Evolutionary conservation across 2,888 invertebrate genomes (phyloP), one percentile per base, ranked within the genome.

Genomic region (Watsonalla cultraria): DNA sequence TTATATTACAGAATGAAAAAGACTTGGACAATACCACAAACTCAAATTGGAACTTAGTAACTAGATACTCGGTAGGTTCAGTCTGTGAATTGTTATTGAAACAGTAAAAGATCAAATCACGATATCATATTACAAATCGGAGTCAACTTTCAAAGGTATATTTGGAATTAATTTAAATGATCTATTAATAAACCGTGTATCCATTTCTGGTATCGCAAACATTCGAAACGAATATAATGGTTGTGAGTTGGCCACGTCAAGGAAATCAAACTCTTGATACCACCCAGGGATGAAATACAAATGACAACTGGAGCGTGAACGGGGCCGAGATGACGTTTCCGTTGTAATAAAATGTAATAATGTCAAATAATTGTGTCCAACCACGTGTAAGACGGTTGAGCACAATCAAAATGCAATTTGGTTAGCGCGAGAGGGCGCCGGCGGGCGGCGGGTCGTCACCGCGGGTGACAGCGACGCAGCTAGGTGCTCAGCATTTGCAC

Each of bases 381-480:
- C 82, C 79, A 76, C 78, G 82, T 82, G 85, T 80, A 78, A 74
- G 70, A 68, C 66, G 72, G 68, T 60, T 64, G 75, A 72, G 70
- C 66, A 76, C 81, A 80, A 85, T 84, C 80, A 78, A 78, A 85
- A 82, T 84, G 84, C 82, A 82, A 86, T 86, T 84, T 83, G 61
- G 77, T 76, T 69, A 71, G 66, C 48, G 54, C 48, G 54, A 45
- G 51, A 53, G 47, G 53, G 53, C 54, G 34, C 49, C 52, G 56
- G 57, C 53, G 58, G 57, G 47, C 47, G 39, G 46, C 52, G 52
- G 52, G 59, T 24, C 24, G 24, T 24, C 24, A 24, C 24, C 24
- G 24, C 24, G 4, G 24, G 24, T 4, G 24, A 24, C 24, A 24
- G 24, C 24, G 24, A 24, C 60, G 56, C 56, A 59, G 5, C 42